Conservation (phyloP, 2,113 vertebrate genomes). For the Planiliza haematocheilus region DNA sequence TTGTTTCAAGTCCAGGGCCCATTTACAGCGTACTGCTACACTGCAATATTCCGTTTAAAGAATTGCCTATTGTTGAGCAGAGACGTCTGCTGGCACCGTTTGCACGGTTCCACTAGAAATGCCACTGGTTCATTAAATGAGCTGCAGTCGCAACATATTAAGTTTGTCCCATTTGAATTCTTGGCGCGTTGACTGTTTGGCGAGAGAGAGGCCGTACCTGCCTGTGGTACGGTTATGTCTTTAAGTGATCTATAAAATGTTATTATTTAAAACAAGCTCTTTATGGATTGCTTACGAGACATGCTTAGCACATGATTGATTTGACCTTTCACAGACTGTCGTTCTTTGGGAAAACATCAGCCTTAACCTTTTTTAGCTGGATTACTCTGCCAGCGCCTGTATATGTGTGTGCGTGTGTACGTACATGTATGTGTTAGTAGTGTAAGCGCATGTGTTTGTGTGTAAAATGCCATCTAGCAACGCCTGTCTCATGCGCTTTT, state of each 20-base stretch:
- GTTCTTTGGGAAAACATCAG: constrained; percentile 82
- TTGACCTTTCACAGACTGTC: constrained; percentile 83
- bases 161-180: constrained; percentile 74
- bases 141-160: constrained; percentile 75
- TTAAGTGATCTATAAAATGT: constrained; percentile 85
- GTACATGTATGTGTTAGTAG: background rate
- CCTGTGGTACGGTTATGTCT: constrained; percentile 75
- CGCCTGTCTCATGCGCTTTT: constrained; percentile 55
- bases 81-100: constrained; percentile 63
- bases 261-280: constrained; percentile 87
- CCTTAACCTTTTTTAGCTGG: constrained; percentile 83
- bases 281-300: constrained; percentile 83
- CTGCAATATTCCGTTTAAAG: constrained; percentile 64
- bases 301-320: constrained; percentile 85
- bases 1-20: constrained; percentile 61
- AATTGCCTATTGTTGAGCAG: constrained; percentile 69
- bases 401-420: constrained; percentile 2
- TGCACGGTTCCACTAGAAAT: constrained; percentile 67
- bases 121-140: constrained; percentile 81
- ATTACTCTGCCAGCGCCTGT: constrained; percentile 72
- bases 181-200: constrained; percentile 47
- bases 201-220: constrained; percentile 51
- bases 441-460: constrained; percentile 28
- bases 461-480: constrained; percentile 53
- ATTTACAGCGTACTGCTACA: constrained; percentile 59